Conservation (phyloP, 2,888 invertebrate genomes). For the Miltochrista miniata region DNA sequence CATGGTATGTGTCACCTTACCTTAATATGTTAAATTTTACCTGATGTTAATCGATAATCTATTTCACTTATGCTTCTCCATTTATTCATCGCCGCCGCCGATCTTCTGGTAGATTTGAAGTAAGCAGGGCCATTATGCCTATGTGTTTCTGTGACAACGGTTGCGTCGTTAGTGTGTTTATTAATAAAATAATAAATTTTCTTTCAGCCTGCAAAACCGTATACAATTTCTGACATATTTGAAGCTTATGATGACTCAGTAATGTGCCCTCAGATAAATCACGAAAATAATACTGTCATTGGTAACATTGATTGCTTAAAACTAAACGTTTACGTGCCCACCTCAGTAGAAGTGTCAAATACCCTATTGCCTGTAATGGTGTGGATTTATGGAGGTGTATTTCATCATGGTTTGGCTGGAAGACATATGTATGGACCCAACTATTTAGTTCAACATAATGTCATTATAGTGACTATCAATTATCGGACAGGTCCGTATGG, state of each 20-base stretch:
- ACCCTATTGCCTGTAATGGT: slow-evolving; percentile 10
- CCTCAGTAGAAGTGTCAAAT: neutral
- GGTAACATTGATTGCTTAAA: slow-evolving; percentile 11
- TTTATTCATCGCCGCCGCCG: too few relatives aligned
- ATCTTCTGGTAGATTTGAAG: too few relatives aligned
- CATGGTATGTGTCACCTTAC: too few relatives aligned
- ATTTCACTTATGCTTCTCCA: too few relatives aligned
- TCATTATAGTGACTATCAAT: slow-evolving; percentile 37
- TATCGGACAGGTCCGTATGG: slow-evolving; percentile 38
- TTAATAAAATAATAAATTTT: too few relatives aligned
- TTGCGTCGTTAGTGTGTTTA: too few relatives aligned
- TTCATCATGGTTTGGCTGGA: neutral
- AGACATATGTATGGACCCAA: slow-evolving; percentile 5
- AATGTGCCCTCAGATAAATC: slow-evolving; percentile 12
- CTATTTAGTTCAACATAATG: slow-evolving; percentile 28
- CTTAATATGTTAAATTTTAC: too few relatives aligned
- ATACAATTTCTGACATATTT: slow-evolving; percentile 3
- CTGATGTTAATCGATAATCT: too few relatives aligned
- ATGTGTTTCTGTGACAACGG: too few relatives aligned
- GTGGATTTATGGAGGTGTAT: slow-evolving; percentile 10
- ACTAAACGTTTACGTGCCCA: slow-evolving; percentile 12
- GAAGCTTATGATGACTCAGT: slow-evolving; percentile 11
- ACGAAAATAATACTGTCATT: neutral
- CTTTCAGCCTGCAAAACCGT: neutral
- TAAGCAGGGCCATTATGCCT: too few relatives aligned